phyloP scores from a whole-genome alignment of 1,140 invertebrate genomes.

The Nixonia krombeini region DNA sequence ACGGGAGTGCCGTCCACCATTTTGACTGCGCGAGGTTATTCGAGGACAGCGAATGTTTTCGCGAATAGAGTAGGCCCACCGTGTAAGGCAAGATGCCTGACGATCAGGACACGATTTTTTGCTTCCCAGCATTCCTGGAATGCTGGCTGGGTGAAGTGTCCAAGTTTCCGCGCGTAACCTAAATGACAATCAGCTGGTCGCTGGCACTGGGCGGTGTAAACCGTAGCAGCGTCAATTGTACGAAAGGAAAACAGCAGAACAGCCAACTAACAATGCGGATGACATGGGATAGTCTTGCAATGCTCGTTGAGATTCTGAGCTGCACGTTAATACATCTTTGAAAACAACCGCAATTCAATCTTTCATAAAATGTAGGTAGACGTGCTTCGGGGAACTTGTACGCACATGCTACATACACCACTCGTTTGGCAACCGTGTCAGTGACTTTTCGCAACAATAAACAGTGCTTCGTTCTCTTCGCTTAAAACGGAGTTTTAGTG shows the following conservation, averaged over 20 bases:
- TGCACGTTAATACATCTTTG: too few species aligned
- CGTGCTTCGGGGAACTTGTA: background rate
- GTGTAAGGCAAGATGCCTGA: background rate
- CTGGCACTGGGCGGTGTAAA: slow-evolving; percentile 18
- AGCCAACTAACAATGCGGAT: background rate
- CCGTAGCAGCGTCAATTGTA: slow-evolving; percentile 10
- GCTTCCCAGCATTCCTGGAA: background rate
- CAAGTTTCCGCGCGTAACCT: slow-evolving; percentile 33
- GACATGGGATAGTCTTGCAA: background rate
- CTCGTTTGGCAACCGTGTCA: too few species aligned
- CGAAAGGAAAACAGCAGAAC: slow-evolving; percentile 6
- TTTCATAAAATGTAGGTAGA: background rate
- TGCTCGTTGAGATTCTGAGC: background rate
- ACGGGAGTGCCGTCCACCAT: slow-evolving; percentile 69
- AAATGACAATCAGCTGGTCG: slow-evolving; percentile 48
- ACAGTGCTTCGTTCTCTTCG: too few species aligned
- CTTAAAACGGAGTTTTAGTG: too few species aligned
- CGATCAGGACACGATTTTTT: background rate
- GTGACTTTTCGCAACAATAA: too few species aligned
- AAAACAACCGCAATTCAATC: too few species aligned
- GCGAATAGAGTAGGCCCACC: background rate
- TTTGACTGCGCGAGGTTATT: slow-evolving; percentile 68
- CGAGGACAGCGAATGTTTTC: slow-evolving; percentile 20
- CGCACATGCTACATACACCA: too few species aligned
- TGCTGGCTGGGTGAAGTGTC: background rate